Evolutionary conservation across 2,888 invertebrate species (phyloP), one percentile per base, ranked within the genome.

Genomic region (Phrixothrix hirtus): DNA sequence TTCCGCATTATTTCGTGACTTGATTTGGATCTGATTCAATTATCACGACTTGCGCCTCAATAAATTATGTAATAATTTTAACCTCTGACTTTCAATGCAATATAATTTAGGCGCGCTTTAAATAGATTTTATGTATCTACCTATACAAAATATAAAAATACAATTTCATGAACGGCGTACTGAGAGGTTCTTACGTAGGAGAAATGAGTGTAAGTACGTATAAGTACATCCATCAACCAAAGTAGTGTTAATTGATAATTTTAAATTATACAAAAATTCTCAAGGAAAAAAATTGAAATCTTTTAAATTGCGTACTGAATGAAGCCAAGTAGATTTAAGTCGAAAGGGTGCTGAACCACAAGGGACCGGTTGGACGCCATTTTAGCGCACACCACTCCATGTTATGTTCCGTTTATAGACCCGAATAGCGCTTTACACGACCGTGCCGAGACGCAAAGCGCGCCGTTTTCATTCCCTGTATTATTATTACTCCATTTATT

Each of bases 381-480:
- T 70, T 68, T 67, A 67, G 62, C 65, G 55, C 55, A 61, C 67
- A 56, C 62, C 65, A 69, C 67, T 69, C 67, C 68, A 69, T 70
- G 71, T 71, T 71, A 71, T 70, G 70, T 67, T 65, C 70, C 71
- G 69, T 73, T 73, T 73, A 73, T 71, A 68, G 70, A 69, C 72
- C 70, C 62, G 68, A 73, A 73, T 73, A 67, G 72, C 72, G 65
- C 72, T 69, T 73, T 73, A 72, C 71, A 72, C 72, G 72, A 69
- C 71, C 67, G 68, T 70, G 69, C 70, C 67, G 71, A 68, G 68
- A 67, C 70, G 71, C 68, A 70, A 73, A 72, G 70, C 70, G 71
- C 68, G 65, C 67, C 71, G 70, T 73, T 72, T 73, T 73, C 73
- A 73, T 73, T 73, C 68, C 68, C 64, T 61, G 62, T 71, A 73